Percentiles rank a stretch among this genome's conserved stretches.
Conservation (phyloP, 2,888 invertebrate genomes). For the Aromia moschata region DNA sequence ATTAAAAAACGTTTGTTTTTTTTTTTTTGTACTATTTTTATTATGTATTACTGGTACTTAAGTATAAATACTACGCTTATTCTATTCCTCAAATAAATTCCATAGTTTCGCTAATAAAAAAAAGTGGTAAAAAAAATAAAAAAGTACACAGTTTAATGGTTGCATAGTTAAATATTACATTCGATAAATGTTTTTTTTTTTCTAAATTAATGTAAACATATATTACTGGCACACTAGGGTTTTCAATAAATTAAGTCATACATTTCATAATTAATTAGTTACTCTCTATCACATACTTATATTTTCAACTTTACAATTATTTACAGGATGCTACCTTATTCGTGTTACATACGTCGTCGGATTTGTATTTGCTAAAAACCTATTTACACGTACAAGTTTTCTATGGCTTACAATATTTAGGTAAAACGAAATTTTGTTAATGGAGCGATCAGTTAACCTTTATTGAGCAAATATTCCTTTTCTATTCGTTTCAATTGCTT, state of each 20-base stretch:
- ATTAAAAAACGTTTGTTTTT: not conserved
- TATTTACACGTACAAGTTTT: not conserved
- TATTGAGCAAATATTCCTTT: constrained; percentile 41
- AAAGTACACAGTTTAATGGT: no score
- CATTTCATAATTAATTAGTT: constrained; percentile 16
- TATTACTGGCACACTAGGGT: constrained; percentile 37
- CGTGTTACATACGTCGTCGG: no score
- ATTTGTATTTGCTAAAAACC: no score
- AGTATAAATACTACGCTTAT: constrained; percentile 21
- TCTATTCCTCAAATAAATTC: constrained; percentile 9
- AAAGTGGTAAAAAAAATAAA: constrained; percentile 4
- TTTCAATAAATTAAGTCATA: constrained; percentile 36
- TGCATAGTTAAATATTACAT: constrained; percentile 23
- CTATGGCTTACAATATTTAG: not conserved
- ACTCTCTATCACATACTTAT: constrained; percentile 36
- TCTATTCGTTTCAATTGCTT: constrained; percentile 58
- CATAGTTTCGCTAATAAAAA: not conserved
- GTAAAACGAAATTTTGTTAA: not conserved
- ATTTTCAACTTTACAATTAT: constrained; percentile 29
- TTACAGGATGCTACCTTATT: constrained; percentile 32
- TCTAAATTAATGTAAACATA: constrained; percentile 34
- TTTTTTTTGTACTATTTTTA: not conserved
- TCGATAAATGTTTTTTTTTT: constrained; percentile 35
- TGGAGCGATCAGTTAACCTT: not conserved
- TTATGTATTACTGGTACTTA: not conserved